Evolutionary conservation across 2,797 vertebrate genomes (phyloP), one percentile per base, ranked within the genome.

Genomic region (Protosalanx chinensis): DNA sequence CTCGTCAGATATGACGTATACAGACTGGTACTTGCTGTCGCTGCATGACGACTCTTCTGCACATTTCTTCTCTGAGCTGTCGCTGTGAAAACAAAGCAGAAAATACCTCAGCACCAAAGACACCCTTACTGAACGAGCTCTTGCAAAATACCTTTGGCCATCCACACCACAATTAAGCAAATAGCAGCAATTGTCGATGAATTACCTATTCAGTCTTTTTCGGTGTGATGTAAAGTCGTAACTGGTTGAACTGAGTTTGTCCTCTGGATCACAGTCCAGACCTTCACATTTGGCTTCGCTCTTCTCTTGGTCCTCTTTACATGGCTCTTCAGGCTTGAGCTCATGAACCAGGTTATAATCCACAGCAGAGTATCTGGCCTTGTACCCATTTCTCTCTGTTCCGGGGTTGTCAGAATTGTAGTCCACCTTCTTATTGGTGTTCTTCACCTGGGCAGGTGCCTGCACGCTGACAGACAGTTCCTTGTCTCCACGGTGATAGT

Each of bases 271-370:
- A 0, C 86, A 92, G 84, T 95, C 93, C 60, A 88, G 89, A 0
- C 41, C 83, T 83, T 89, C 95, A 84, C 94, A 91, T 90, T 94
- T 96, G 75, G 92, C 76, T 78, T 94, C 93, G 0, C 81, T 86
- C 88, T 88, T 91, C 80, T 93, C 85, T 27, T 82, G 90, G 30
- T 92, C 88, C 70, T 95, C 95, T 75, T 91, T 86, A 1, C 75
- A 77, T 64, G 92, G 77, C 51, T 96, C 93, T 69, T 96, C 96
- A 0, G 93, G 92, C 82, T 92, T 94, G 68, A 96, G 89, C 88
- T 96, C 97, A 16, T 95, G 96, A 72, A 97, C 96, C 83, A 98
- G 93, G 91, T 98, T 99, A 87, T 96, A 98, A 93, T 98, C 98
- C 93, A 96, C 93, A 6, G 94, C 89, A 0, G 95, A 91, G 85